A percentile compares a stretch with the other conserved stretches of the same genome.
These are phyloP conservation scores for Otocyon megalotis DNA, from an alignment of 2,113 vertebrate genomes.

Conservation along the genomic window DNA sequence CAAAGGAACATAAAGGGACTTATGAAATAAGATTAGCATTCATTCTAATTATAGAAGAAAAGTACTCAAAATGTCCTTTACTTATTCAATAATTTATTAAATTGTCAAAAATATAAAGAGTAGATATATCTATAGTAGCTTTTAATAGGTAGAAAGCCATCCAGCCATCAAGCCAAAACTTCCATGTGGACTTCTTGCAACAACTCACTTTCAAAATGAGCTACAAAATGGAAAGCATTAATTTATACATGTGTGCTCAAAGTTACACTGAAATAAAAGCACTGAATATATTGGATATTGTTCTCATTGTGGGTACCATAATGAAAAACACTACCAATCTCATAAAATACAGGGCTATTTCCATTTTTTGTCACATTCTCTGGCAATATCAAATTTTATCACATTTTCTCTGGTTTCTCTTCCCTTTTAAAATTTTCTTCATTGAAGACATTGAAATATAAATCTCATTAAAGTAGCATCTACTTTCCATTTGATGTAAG, in stretches of 20 bases:
- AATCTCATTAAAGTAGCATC: not conserved
- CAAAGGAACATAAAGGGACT: not conserved
- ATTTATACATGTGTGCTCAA: not conserved
- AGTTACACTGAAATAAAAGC: not conserved
- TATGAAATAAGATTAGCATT: not conserved
- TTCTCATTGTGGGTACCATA: not conserved
- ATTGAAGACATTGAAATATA: not conserved
- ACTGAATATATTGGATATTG: not conserved
- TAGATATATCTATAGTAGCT: not conserved
- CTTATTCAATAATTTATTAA: not conserved
- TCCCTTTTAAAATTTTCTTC: not conserved
- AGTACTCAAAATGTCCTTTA: not conserved
- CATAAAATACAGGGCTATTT: not conserved
- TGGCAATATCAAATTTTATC: not conserved
- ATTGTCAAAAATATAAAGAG: not conserved
- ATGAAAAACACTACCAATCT: not conserved
- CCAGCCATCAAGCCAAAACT: not conserved
- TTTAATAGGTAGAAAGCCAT: not conserved
- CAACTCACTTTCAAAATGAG: not conserved
- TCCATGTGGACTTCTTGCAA: not conserved
- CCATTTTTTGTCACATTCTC: not conserved
- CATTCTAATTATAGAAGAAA: not conserved
- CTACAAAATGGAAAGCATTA: not conserved
- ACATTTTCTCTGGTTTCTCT: not conserved
- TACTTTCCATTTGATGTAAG: not conserved